phyloP scores from a whole-genome alignment of 2,888 invertebrate species.

The Hetaerina titia region DNA sequence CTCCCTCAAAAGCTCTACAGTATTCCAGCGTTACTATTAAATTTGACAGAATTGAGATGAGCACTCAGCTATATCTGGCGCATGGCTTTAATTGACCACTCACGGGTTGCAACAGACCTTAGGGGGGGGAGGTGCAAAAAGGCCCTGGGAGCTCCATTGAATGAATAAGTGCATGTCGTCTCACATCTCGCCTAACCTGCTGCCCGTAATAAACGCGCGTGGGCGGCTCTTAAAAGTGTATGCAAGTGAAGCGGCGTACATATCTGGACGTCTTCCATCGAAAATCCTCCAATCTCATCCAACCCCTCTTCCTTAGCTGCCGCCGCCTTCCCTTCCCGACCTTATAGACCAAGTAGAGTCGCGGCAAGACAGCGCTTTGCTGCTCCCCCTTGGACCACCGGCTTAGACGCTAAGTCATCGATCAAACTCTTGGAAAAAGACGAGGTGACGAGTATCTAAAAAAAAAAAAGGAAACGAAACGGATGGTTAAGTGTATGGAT shows the following conservation, averaged over 20 bases:
- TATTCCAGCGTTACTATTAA: no score
- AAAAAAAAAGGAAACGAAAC: slow-evolving; percentile 5
- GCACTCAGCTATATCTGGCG: no score
- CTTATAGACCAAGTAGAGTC: neutral
- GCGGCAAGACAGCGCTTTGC: slow-evolving; percentile 34
- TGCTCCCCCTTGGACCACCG: slow-evolving; percentile 24
- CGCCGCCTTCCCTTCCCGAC: neutral
- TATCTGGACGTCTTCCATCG: neutral
- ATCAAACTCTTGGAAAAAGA: slow-evolving; percentile 50
- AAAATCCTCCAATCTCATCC: neutral
- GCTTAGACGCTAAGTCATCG: slow-evolving; percentile 41
- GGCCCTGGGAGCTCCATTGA: no score
- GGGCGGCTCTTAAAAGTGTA: no score
- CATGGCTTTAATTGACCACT: no score
- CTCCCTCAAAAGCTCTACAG: no score
- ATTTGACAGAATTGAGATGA: no score
- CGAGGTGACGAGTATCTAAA: slow-evolving; percentile 60
- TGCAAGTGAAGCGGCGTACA: neutral
- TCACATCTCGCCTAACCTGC: neutral
- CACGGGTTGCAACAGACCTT: no score
- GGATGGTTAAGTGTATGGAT: neutral
- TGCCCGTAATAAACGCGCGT: no score
- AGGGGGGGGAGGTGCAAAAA: no score
- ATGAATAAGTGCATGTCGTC: no score
- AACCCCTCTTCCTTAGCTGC: neutral